Percentiles rank a stretch among this genome's conserved stretches.
Evolutionary conservation across 2,113 vertebrate species (phyloP).

Genomic region (Sciurus niger): DNA sequence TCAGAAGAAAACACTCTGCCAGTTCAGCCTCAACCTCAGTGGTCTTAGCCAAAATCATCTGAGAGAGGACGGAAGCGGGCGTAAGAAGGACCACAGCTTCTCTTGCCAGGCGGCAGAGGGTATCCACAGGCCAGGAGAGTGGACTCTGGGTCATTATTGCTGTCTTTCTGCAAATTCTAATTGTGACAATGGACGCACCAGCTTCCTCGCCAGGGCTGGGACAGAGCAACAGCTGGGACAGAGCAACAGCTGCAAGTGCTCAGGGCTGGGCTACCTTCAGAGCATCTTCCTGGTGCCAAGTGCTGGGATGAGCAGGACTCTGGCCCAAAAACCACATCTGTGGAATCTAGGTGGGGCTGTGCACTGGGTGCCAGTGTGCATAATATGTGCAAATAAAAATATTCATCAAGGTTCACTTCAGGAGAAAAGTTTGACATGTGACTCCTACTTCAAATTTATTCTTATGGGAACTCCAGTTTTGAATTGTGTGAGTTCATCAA

Average conservation of each 20-base stretch:
- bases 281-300: background rate
- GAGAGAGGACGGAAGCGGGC: background rate
- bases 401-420: background rate
- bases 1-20: background rate
- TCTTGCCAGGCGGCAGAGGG: background rate
- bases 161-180: background rate
- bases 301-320: background rate
- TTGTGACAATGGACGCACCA: background rate
- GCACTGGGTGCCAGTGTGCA: background rate
- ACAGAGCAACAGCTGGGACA: conserved; percentile 43
- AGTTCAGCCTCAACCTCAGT: background rate
- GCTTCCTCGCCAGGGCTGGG: background rate
- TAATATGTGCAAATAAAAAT: conserved; percentile 20
- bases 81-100: background rate
- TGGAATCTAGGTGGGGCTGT: background rate
- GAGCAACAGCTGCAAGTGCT: conserved; percentile 55
- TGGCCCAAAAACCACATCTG: background rate
- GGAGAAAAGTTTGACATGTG: conserved; percentile 4
- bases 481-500: background rate
- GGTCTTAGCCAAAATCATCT: background rate
- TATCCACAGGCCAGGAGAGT: background rate
- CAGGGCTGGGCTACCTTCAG: background rate
- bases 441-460: background rate
- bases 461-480: conserved; percentile 21
- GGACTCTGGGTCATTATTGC: background rate